Evolutionary conservation across 1,140 invertebrate species (phyloP), one percentile per base, ranked within the genome.

Genomic region (Popillia japonica): DNA sequence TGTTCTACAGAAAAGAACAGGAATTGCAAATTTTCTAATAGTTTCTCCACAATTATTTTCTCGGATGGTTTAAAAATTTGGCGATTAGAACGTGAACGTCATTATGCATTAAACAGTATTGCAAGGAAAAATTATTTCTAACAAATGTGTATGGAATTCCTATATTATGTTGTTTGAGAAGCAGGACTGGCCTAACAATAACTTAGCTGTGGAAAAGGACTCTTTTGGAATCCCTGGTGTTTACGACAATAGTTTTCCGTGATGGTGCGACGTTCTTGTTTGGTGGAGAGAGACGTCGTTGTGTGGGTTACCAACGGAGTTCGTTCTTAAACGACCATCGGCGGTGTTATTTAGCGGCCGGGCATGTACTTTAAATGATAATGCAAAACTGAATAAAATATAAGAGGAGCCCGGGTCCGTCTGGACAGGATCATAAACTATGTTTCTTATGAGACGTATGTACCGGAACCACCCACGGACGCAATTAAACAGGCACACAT

Each of bases 331-430:
- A 79, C 75, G 76, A 74, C 40, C 72, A 74, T 40, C 78, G 76
- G 59, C 64, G 75, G 78, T 72, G 75, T 79, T 79, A 79, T 79
- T 79, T 79, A 78, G 75, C 75, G 77, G 68, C 74, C 77, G 68
- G 72, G 40, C 79, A 75, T 75, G 79, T 80, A 78, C 74, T 79
- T 78, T 79, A 80, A 80, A 80, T 80, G 80, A 80, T 80, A 80
- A 80, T 80, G 80, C 80, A 79, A 80, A 80, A 80, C 75, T 76
- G 78, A 77, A 80, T 80, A 78, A 80, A 80, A 79, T 80, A 80
- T 80, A 75, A 41, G 68, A 76, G 78, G 78, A 72, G 78, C 75
- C 77, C 72, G 77, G 77, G 78, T 77, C 72, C 73, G 80, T 79
- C 80, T 79, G 80, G 80, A 80, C 80, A 79, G 68, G 73, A 76